A percentile compares a stretch with the other conserved stretches of the same genome.
These are phyloP conservation scores for Poeciliopsis turneri DNA, from an alignment of 2,797 vertebrate genomes.

Conservation along the genomic window DNA sequence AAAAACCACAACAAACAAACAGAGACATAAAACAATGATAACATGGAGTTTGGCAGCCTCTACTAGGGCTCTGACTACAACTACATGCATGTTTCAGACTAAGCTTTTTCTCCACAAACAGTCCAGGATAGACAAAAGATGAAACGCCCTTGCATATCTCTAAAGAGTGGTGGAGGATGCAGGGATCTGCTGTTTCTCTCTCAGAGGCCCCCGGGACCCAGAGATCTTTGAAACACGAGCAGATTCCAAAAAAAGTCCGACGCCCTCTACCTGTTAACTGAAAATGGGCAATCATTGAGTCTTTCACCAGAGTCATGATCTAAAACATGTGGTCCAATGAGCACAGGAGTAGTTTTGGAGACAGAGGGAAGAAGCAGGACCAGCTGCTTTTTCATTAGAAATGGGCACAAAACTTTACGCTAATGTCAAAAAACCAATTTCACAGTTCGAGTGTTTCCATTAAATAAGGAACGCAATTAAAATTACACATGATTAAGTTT, in stretches of 20 bases:
- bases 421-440: too few species aligned
- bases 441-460: too few species aligned
- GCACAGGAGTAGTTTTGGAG: neutral
- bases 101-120: neutral
- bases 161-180: neutral
- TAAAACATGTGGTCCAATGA: neutral
- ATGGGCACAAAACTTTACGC: too few species aligned
- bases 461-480: too few species aligned
- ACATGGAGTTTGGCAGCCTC: neutral
- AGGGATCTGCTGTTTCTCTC: neutral
- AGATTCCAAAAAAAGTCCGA: neutral
- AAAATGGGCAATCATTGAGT: neutral
- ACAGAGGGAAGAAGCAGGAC: conserved; percentile 15
- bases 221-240: neutral
- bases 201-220: neutral
- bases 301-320: neutral
- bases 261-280: neutral
- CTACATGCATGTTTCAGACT: neutral
- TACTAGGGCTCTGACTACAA: neutral
- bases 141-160: neutral
- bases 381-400: too few species aligned
- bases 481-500: too few species aligned
- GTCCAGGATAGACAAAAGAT: neutral
- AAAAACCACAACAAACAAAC: too few species aligned
- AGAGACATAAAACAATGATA: too few species aligned